Base-by-base conservation (phyloP, 2,113 vertebrate genomes). In the Nannospalax galili region DNA sequence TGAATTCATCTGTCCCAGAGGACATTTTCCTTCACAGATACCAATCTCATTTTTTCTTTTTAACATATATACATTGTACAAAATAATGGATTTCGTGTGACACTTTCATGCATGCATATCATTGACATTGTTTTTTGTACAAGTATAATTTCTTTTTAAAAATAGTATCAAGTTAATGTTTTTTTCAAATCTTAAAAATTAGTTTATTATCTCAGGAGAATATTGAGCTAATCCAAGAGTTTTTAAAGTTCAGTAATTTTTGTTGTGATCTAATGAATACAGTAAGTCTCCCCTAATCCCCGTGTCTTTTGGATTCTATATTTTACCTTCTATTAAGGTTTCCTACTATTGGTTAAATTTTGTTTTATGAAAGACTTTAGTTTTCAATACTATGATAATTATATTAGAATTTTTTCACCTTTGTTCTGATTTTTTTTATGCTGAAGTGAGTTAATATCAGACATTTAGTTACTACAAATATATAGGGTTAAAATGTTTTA, bases 381-480 rank as follows among this genome's bases (percentile, higher is more conserved):
- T 91, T 45, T 94, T 91, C 35, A 90, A 48, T 91, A 88, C 16
- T 67, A 32, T 60, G 5, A 64, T 69, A 67, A 52, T 81, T 70
- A 30, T 32, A 35, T 92, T 37, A 80, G 72, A 92, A 37, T 84
- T 85, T 94, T 92, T 77, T 85, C 26, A 95, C 19, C 10, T 93
- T 77, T 69, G 32, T 96, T 22, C 37, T 78, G 5, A 9, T 60
- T 37, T 35, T 85, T 69, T 35, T 85, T 69, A 20, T 90, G 42
- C 67, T 85, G 45, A 62, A 73, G 28, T 88, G 42, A 92, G 56
- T 95, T 95, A 58, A 90, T 92, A 26, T 88, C 19, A 82, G n/a
- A 75, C 22, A 73, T 42, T 82, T 92, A 88, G 56, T 81, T 26
- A 73, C 56, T 16, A 75, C 16, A 85, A 3, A 73, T 90, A 75